A percentile compares a stretch with the other conserved stretches of the same genome.
These are phyloP conservation scores for Unio pictorum DNA, from an alignment of 2,888 invertebrate species.

Conservation along the genomic window DNA sequence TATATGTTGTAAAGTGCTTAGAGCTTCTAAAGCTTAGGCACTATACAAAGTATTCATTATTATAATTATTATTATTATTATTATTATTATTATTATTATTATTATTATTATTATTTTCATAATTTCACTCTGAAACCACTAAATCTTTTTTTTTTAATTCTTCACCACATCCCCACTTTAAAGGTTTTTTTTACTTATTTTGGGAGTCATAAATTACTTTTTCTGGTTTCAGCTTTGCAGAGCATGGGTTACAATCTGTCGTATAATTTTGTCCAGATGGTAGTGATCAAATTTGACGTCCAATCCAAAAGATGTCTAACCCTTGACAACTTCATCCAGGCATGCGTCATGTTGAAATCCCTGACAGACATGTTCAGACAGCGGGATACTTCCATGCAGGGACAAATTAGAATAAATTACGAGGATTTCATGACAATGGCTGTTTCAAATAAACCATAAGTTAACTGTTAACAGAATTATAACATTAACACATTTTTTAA, in stretches of 20 bases:
- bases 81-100: too few relatives aligned
- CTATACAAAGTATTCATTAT: too few relatives aligned
- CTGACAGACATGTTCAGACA: conserved; percentile 84
- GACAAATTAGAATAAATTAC: conserved; percentile 87
- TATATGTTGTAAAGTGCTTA: too few relatives aligned
- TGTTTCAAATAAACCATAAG: conserved; percentile 72
- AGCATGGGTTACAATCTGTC: conserved; percentile 92
- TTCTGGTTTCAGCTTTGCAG: conserved; percentile 78
- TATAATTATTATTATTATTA: too few relatives aligned
- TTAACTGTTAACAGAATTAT: too few relatives aligned
- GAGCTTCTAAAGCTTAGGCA: too few relatives aligned
- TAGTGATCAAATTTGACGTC: conserved; percentile 81
- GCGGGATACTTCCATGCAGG: conserved; percentile 85
- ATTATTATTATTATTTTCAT: too few relatives aligned
- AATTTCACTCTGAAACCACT: too few relatives aligned
- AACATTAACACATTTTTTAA: too few relatives aligned
- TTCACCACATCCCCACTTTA: not conserved
- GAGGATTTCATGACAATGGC: conserved; percentile 92
- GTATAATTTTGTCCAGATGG: conserved; percentile 82
- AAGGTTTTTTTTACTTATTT: not conserved
- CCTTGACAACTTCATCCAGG: conserved; percentile 90
- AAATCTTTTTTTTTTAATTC: not conserved
- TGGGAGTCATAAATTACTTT: not conserved
- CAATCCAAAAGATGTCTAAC: conserved; percentile 78
- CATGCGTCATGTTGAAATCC: conserved; percentile 88